phyloP scores from a whole-genome alignment of 1,140 invertebrate species.

The Rhopalosiphum maidis region DNA sequence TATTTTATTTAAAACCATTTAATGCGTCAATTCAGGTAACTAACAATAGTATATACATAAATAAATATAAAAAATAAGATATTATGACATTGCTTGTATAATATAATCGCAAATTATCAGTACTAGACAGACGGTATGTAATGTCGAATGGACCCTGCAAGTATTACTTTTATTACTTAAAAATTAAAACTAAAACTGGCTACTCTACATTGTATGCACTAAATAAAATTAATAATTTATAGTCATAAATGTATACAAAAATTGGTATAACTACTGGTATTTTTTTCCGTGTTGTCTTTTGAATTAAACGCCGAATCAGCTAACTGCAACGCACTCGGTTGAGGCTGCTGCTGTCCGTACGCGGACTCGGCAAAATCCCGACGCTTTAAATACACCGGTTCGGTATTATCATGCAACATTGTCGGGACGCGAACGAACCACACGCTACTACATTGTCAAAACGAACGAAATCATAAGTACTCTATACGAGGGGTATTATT shows the following conservation, averaged over 20 bases:
- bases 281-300: background rate
- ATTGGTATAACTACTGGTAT: background rate
- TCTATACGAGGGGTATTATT: background rate
- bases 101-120: background rate
- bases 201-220: too few species aligned
- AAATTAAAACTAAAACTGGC: too few species aligned
- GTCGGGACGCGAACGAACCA: background rate
- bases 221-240: too few species aligned
- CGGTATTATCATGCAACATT: background rate
- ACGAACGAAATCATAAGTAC: background rate
- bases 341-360: background rate
- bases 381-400: background rate
- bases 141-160: too few species aligned
- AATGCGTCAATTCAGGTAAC: too few species aligned
- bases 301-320: background rate
- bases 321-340: background rate
- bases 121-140: too few species aligned
- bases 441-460: background rate
- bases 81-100: background rate
- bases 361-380: background rate
- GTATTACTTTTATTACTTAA: too few species aligned
- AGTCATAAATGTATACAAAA: background rate
- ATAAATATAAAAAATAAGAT: too few species aligned
- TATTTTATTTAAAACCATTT: too few species aligned
- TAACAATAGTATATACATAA: too few species aligned